These are phyloP conservation scores for Laothoe populi DNA, from an alignment of 2,888 invertebrate genomes.

Conservation along the genomic window DNA sequence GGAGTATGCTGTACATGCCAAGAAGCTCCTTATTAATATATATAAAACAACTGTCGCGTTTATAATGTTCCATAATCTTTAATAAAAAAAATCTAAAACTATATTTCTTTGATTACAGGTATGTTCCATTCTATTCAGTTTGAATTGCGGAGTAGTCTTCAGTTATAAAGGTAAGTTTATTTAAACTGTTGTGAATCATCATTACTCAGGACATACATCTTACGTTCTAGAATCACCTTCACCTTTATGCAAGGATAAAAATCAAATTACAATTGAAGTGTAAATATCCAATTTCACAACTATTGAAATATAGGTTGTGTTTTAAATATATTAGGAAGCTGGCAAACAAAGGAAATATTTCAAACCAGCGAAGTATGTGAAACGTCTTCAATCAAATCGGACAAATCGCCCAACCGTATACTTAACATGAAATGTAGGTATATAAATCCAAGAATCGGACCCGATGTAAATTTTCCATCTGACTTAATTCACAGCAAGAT, in stretches of 20 bases:
- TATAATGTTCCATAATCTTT: too few relatives aligned
- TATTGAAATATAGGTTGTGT: too few relatives aligned
- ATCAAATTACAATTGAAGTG: too few relatives aligned
- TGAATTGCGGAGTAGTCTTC: neutral
- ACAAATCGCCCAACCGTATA: constrained; percentile 5
- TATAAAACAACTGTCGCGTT: too few relatives aligned
- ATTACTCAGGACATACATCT: too few relatives aligned
- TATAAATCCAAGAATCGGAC: constrained; percentile 29
- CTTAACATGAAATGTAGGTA: neutral
- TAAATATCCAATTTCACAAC: too few relatives aligned
- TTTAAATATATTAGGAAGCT: too few relatives aligned
- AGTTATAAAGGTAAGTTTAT: neutral
- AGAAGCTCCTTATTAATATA: too few relatives aligned
- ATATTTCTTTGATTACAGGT: constrained; percentile 20
- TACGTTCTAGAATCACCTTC: too few relatives aligned
- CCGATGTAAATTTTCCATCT: constrained; percentile 39
- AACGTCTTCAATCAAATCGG: neutral
- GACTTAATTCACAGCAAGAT: constrained; percentile 52
- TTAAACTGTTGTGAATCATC: too few relatives aligned
- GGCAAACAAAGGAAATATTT: neutral
- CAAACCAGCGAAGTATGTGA: neutral
- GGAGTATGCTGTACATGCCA: too few relatives aligned
- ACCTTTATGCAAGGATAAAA: too few relatives aligned
- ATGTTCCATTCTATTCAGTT: constrained; percentile 11
- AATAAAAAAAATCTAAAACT: neutral